Base-by-base conservation (phyloP, 2,888 invertebrate genomes). In the Sesia bembeciformis region DNA sequence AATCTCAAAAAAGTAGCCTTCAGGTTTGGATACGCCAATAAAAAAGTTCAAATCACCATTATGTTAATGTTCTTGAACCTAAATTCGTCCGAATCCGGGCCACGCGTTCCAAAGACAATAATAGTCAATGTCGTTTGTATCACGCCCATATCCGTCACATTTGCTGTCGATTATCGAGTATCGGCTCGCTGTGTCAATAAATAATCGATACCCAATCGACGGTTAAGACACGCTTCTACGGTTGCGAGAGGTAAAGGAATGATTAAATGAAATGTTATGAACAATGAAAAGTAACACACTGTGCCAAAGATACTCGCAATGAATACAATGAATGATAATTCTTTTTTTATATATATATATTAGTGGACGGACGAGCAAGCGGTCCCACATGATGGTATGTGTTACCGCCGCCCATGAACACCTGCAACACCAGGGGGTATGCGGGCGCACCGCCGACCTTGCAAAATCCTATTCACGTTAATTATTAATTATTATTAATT, bases 51-150 rank as follows among this genome's bases (percentile, higher is more conserved):
- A 52, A 53, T 43, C 51, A 52, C 5, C 4, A 50, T 58, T 55
- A 54, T 55, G 49, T 52, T 51, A 56, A 60, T 76, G 80, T 67
- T 78, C 81, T 84, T 84, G 81, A 81, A 80, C 80, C 74, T 72
- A 81, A 81, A 78, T 78, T 78, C 69, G 67, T 62, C 68, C 61
- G 70, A 79, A 85, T 84, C 81, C 84, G 81, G 83, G 74, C 76
- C 84, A 74, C 67, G 69, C 62, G 67, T 64, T 70, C 70, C 72
- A 77, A 73, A 83, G 78, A 83, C 79, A 84, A 78, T 78, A 69
- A 70, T 60, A 59, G 58, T 64, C 88, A 86, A 86, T 87, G 86
- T 70, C 86, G 67, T 72, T 72, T 68, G 56, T 53, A 71, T 77
- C 87, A 87, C 88, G 88, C 84, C 64, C 65, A 67, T 67, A 78